These are phyloP conservation scores for Charaxes varanes DNA, from an alignment of 1,140 invertebrate genomes.

Conservation along the genomic window DNA sequence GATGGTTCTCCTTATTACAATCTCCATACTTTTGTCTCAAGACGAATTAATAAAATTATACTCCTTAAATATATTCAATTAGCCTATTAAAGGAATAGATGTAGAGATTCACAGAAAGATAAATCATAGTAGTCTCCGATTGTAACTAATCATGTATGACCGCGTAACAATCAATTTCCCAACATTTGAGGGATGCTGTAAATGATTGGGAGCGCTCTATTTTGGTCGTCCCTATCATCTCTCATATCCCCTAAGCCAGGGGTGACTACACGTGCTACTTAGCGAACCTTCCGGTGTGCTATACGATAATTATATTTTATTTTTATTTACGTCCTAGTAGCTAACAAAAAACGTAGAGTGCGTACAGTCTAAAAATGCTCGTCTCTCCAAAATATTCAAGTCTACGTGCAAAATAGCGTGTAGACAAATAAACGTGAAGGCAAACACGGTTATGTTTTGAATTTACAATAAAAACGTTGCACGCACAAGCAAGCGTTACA, in stretches of 20 bases:
- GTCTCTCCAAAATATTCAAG: too few species aligned
- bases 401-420: too few species aligned
- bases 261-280: conserved; percentile 12
- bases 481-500: too few species aligned
- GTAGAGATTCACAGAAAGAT: background rate
- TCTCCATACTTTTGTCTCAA: too few species aligned
- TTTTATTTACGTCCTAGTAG: conserved; percentile 1
- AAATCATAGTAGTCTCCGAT: too few species aligned
- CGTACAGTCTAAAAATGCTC: too few species aligned
- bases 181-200: conserved; percentile 15
- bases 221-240: conserved; percentile 28
- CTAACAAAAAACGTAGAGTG: too few species aligned
- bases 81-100: background rate
- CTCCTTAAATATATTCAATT: background rate
- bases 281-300: conserved; percentile 13
- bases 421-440: too few species aligned
- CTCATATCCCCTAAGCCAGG: conserved; percentile 25
- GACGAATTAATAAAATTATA: too few species aligned
- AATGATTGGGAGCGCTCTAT: conserved; percentile 31
- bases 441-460: too few species aligned
- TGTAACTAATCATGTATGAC: conserved; percentile 3
- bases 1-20: too few species aligned
- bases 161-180: conserved; percentile 35
- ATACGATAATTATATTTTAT: background rate
- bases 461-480: too few species aligned